These are phyloP conservation scores for Amphiprion percula DNA, from an alignment of 2,113 vertebrate species.

Conservation along the genomic window DNA sequence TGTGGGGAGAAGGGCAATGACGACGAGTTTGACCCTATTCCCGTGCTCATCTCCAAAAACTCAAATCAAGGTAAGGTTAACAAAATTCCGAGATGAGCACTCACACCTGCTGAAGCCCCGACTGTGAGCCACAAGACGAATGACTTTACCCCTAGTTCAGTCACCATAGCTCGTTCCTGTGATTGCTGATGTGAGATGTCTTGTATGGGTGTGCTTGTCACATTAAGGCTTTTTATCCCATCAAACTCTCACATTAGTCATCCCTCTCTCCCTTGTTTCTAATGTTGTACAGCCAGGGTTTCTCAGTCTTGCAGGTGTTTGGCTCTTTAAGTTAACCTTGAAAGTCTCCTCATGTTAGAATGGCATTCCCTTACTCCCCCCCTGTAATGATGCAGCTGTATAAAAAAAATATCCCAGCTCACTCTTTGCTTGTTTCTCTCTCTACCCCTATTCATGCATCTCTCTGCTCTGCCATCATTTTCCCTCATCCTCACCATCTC, in stretches of 20 bases:
- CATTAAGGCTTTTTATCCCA: slow-evolving; percentile 61
- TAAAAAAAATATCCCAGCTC: slow-evolving; percentile 76
- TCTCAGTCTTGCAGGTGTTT: slow-evolving; percentile 45
- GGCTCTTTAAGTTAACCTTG: slow-evolving; percentile 49
- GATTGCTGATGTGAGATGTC: slow-evolving; percentile 46
- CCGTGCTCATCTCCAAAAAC: slow-evolving; percentile 98
- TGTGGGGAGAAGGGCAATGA: slow-evolving; percentile 92
- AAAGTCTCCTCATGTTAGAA: slow-evolving; percentile 52
- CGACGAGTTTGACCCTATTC: slow-evolving; percentile 99
- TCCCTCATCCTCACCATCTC: slow-evolving; percentile 43
- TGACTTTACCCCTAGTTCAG: slow-evolving; percentile 26
- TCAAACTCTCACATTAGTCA: slow-evolving; percentile 62
- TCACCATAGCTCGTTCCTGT: slow-evolving; percentile 20
- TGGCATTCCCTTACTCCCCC: slow-evolving; percentile 48
- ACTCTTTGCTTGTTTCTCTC: slow-evolving; percentile 80
- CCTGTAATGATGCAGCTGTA: slow-evolving; percentile 79
- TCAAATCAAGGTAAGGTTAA: slow-evolving; percentile 95
- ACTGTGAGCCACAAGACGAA: slow-evolving; percentile 42
- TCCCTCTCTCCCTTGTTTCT: slow-evolving; percentile 42
- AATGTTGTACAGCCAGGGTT: slow-evolving; percentile 31
- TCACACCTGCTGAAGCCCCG: slow-evolving; percentile 45
- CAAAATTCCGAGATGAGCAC: slow-evolving; percentile 59
- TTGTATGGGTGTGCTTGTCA: slow-evolving; percentile 54
- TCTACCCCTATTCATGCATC: slow-evolving; percentile 67
- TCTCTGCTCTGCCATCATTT: slow-evolving; percentile 63